Conservation (phyloP, 1,140 invertebrate species). For the Lucilia sericata region DNA sequence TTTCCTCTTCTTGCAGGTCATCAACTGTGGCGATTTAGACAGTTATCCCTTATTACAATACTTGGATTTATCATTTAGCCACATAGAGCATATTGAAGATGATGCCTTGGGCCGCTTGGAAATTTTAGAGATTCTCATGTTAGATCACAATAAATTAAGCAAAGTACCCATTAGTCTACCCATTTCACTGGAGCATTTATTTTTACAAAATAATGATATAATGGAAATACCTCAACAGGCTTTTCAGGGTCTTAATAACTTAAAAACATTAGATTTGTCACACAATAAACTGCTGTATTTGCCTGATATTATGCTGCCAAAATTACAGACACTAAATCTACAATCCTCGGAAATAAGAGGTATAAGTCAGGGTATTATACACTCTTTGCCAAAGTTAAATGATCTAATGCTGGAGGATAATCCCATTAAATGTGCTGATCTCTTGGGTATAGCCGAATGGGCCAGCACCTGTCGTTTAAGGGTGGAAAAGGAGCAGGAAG, state of each 20-base stretch:
- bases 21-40: conserved; percentile 87
- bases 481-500: background rate
- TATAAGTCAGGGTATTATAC: conserved; percentile 62
- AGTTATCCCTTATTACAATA: conserved; percentile 87
- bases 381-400: conserved; percentile 60
- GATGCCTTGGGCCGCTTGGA: conserved; percentile 87
- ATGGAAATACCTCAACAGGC: conserved; percentile 74
- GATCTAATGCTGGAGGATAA: conserved; percentile 66
- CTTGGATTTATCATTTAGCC: conserved; percentile 85
- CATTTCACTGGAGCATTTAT: conserved; percentile 72
- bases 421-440: conserved; percentile 64
- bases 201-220: conserved; percentile 75
- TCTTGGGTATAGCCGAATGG: conserved; percentile 65
- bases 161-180: conserved; percentile 78
- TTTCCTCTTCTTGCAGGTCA: conserved; percentile 64
- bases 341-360: conserved; percentile 59
- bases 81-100: conserved; percentile 82
- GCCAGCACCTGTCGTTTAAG: conserved; percentile 60
- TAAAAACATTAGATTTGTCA: conserved; percentile 75
- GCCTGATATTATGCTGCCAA: conserved; percentile 58
- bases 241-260: conserved; percentile 76
- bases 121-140: conserved; percentile 81
- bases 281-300: conserved; percentile 63
- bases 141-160: conserved; percentile 80
- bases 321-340: conserved; percentile 60